Percentiles rank a stretch among this genome's conserved stretches.
These are phyloP conservation scores for Sardinella longiceps DNA, from an alignment of 2,797 vertebrate genomes.

Conservation along the genomic window DNA sequence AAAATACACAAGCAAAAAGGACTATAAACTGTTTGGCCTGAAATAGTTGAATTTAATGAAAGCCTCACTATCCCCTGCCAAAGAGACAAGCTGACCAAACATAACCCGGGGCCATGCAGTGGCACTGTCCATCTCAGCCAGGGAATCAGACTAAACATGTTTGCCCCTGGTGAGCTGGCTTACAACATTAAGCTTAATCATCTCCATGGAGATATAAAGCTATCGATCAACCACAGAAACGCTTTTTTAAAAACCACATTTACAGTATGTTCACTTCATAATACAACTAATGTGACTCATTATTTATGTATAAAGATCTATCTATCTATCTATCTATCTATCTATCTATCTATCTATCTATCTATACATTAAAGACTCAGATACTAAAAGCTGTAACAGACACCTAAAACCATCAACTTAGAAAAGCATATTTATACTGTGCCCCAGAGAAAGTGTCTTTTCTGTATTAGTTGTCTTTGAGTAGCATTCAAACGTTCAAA, in stretches of 20 bases:
- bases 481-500: background rate
- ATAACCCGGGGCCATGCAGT: constrained; percentile 42
- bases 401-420: background rate
- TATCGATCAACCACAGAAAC: background rate
- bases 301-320: background rate
- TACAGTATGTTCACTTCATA: no score
- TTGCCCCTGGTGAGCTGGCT: constrained; percentile 49
- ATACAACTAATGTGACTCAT: no score
- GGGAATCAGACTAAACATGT: constrained; percentile 42
- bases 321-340: no score
- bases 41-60: constrained; percentile 68
- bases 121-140: constrained; percentile 43
- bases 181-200: constrained; percentile 49
- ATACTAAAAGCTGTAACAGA: background rate
- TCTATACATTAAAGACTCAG: background rate
- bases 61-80: constrained; percentile 56
- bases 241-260: background rate
- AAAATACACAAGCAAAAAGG: constrained; percentile 66
- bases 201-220: constrained; percentile 47
- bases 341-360: no score
- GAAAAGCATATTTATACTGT: background rate
- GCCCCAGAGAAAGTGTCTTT: background rate
- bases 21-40: constrained; percentile 61
- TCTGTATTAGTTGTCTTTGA: background rate
- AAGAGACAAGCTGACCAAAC: constrained; percentile 59